Evolutionary conservation across 1,140 invertebrate species (phyloP).

Genomic region (Maconellicoccus hirsutus): DNA sequence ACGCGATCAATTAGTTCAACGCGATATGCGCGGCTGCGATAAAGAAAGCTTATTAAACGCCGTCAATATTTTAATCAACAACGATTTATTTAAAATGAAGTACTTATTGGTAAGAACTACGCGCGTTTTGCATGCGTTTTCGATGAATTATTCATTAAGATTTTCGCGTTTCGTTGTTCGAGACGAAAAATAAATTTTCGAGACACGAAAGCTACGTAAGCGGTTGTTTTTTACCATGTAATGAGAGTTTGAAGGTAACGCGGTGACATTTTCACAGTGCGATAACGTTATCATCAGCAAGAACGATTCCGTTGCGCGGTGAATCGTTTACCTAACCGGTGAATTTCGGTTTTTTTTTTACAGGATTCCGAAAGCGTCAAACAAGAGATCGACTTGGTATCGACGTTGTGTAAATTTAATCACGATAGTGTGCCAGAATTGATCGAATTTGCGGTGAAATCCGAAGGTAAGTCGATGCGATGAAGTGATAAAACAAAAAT

Average conservation of each 20-base stretch:
- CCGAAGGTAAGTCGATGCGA: neutral
- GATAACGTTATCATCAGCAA: neutral
- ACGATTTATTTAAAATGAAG: constrained; percentile 14
- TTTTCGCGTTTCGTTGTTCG: neutral
- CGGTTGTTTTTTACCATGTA: too few relatives aligned
- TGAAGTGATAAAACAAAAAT: too few relatives aligned
- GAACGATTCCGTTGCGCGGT: too few relatives aligned
- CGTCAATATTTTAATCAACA: constrained; percentile 7
- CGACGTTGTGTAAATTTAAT: constrained; percentile 15
- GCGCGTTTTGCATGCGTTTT: neutral
- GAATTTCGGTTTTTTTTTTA: too few relatives aligned
- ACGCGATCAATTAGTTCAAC: neutral
- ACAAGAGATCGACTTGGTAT: constrained; percentile 15
- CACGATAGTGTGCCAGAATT: constrained; percentile 16
- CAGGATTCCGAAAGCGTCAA: constrained; percentile 8
- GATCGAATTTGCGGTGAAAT: neutral
- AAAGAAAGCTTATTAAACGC: neutral
- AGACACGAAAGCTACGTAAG: too few relatives aligned
- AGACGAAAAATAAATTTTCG: too few relatives aligned
- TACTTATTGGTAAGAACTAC: constrained; percentile 9
- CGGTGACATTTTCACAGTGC: neutral
- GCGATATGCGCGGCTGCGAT: neutral
- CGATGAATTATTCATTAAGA: neutral
- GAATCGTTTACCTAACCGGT: too few relatives aligned
- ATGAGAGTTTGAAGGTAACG: too few relatives aligned